Base-by-base conservation (phyloP, 2,888 invertebrate species). In the Oconnorella tubifera region DNA sequence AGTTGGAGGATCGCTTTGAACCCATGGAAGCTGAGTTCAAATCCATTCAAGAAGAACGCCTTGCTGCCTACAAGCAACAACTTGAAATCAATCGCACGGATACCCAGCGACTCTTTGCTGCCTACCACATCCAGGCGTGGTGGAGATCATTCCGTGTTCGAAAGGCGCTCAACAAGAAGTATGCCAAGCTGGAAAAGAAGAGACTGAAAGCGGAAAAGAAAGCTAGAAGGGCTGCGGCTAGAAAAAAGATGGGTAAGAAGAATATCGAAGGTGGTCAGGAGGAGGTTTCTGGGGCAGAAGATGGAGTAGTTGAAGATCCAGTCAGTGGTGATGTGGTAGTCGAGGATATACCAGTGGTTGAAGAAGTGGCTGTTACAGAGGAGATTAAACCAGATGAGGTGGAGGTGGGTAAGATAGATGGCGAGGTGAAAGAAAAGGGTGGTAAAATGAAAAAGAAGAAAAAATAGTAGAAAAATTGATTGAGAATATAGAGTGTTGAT, bases 111-210 rank as follows among this genome's bases (percentile, higher is more conserved):
- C 33, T 33, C 1, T 2, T 28, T 14, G n/a, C 59, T 3, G 59
- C 40, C 33, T 28, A 28, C 1, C 6, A 25, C 25, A 58, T 58
- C 32, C 59, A 58, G 33, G 59, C 40, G 28, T 58, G 59, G 59
- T 58, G 59, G 59, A 32, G 59, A 23, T 33, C 59, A 28, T 58
- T 3, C 40, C 23, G 59, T 25, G 40, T 58, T 0, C n/a, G 40
- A 19, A 58, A 58, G 59, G 3, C 32, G 59, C 32, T 58, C 23
- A 32, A 33, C 25, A 58, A 33, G 33, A 28, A 32, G 33, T 31
- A 58, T 40, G 33, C 32, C 28, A 58, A 58, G 23, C 59, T 58
- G 59, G 59, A 58, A 25, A 58, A 58, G 14, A 32, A 58, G 59
- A 33, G 59, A 58, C 40, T 58, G 25, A 58, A 25, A 28, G 59